Conservation (phyloP, 2,113 vertebrate genomes). For the Nothobranchius furzeri region DNA sequence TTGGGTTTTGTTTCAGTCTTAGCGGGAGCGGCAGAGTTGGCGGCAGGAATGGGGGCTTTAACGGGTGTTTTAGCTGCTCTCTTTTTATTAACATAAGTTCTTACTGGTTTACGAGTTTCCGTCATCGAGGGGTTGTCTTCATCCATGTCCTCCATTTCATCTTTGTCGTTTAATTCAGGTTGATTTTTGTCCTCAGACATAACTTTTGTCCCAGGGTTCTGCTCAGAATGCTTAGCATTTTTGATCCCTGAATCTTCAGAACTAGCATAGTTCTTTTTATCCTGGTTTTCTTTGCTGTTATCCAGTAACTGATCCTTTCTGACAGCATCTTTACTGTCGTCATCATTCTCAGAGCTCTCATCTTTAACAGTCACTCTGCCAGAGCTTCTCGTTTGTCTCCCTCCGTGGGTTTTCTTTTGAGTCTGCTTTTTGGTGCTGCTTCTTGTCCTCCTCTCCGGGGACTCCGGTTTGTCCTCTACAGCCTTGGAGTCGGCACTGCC, state of each 20-base stretch:
- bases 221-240: slow-evolving; percentile 49
- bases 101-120: slow-evolving; percentile 61
- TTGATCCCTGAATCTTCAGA: slow-evolving; percentile 10
- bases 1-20: slow-evolving; percentile 59
- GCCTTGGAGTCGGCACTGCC: slow-evolving; percentile 81
- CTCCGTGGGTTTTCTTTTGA: slow-evolving; percentile 29
- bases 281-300: slow-evolving; percentile 23
- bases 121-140: slow-evolving; percentile 63
- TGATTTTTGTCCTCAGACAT: slow-evolving; percentile 60
- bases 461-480: slow-evolving; percentile 56
- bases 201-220: slow-evolving; percentile 56
- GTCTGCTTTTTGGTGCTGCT: slow-evolving; percentile 45
- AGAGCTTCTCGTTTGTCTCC: slow-evolving; percentile 30
- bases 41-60: slow-evolving; percentile 23
- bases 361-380: slow-evolving; percentile 50
- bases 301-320: slow-evolving; percentile 59
- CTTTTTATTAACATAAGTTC: slow-evolving; percentile 70
- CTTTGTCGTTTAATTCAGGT: slow-evolving; percentile 8
- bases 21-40: slow-evolving; percentile 47
- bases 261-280: neutral
- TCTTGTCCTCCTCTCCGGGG: slow-evolving; percentile 72
- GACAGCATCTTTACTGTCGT: slow-evolving; percentile 50
- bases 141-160: slow-evolving; percentile 8
- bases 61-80: slow-evolving; percentile 37
- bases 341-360: slow-evolving; percentile 79